A percentile compares a stretch with the other conserved stretches of the same genome.
These are phyloP conservation scores for Junonia oenone DNA, from an alignment of 2,888 invertebrate genomes.

Conservation along the genomic window DNA sequence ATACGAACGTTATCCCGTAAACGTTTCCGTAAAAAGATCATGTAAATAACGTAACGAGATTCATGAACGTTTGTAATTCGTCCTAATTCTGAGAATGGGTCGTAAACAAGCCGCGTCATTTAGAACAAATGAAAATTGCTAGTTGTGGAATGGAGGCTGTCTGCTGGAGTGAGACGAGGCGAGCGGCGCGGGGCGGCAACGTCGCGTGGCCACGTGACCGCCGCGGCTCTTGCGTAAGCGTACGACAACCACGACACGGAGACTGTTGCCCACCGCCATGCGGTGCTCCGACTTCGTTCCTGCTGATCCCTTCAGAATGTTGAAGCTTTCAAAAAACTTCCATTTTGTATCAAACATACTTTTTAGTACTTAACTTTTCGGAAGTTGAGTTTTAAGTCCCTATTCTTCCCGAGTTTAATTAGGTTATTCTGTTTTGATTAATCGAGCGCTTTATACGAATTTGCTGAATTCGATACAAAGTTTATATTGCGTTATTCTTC, in stretches of 20 bases:
- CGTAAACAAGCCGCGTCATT: conserved; percentile 69
- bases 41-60: conserved; percentile 32
- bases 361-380: neutral
- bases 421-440: neutral
- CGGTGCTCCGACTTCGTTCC: conserved; percentile 41
- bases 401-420: neutral
- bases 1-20: too few species aligned
- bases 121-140: conserved; percentile 72
- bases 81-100: conserved; percentile 64
- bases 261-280: conserved; percentile 35
- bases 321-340: too few species aligned
- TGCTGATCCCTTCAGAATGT: too few species aligned
- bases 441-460: neutral
- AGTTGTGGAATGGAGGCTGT: conserved; percentile 55
- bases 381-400: neutral
- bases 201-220: conserved; percentile 70
- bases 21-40: conserved; percentile 38
- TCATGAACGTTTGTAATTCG: conserved; percentile 44
- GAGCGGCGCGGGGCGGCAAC: conserved; percentile 61
- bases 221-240: conserved; percentile 75
- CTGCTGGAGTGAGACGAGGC: conserved; percentile 56
- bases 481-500: conserved; percentile 14
- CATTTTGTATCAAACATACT: too few species aligned
- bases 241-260: conserved; percentile 59
- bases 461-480: conserved; percentile 3